These are phyloP conservation scores for Drosophila leonis DNA, from an alignment of 2,888 invertebrate genomes.

Conservation along the genomic window DNA sequence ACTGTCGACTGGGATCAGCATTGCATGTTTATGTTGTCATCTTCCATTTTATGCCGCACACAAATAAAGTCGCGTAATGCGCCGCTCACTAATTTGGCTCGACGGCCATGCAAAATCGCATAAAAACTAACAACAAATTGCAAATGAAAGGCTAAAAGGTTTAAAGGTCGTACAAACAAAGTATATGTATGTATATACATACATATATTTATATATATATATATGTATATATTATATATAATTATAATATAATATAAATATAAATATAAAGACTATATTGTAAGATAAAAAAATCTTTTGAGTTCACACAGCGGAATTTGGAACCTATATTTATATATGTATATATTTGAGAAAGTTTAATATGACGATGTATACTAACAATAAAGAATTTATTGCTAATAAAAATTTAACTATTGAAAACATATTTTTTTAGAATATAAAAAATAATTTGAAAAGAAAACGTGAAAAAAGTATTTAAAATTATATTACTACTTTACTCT, in stretches of 20 bases:
- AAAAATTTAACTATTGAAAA: too few relatives aligned
- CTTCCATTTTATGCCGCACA: constrained; percentile 56
- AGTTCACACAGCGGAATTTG: too few relatives aligned
- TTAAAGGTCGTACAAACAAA: not conserved
- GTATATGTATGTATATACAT: not conserved
- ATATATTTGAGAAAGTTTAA: too few relatives aligned
- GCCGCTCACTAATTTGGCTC: constrained; percentile 61
- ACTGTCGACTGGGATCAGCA: constrained; percentile 16
- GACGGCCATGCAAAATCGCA: not conserved
- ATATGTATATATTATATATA: too few relatives aligned
- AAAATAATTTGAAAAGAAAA: too few relatives aligned
- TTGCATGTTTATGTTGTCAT: constrained; percentile 72
- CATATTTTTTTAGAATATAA: too few relatives aligned
- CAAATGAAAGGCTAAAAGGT: not conserved
- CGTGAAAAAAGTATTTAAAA: too few relatives aligned
- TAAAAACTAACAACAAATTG: constrained; percentile 18
- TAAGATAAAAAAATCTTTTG: too few relatives aligned
- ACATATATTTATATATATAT: not conserved
- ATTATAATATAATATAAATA: not conserved
- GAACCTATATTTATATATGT: too few relatives aligned
- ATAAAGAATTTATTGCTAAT: too few relatives aligned
- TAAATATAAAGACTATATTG: not conserved
- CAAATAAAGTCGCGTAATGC: constrained; percentile 73
- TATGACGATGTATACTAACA: too few relatives aligned
- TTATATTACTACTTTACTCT: too few relatives aligned